Evolutionary conservation across 2,888 invertebrate genomes (phyloP).

Genomic region (Opisthograptis luteolata): DNA sequence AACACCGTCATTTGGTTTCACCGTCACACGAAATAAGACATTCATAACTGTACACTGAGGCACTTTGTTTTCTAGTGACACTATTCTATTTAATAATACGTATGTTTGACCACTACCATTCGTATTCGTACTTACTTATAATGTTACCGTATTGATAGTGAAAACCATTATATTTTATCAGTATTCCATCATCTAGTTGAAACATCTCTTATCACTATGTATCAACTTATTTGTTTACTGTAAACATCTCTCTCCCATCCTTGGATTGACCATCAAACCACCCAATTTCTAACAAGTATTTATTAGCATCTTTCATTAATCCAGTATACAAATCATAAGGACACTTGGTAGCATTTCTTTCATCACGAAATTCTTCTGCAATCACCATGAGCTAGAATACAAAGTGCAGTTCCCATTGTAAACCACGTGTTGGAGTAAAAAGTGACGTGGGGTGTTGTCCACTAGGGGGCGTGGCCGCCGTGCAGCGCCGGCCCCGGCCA

Average conservation of each 20-base stretch:
- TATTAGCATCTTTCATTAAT: background rate
- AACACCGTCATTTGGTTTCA: conserved; percentile 65
- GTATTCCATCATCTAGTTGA: too few species aligned
- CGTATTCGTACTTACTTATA: too few species aligned
- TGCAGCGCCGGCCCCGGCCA: conserved; percentile 72
- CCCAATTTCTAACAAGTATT: too few species aligned
- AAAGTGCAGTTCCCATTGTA: conserved; percentile 26
- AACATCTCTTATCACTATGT: too few species aligned
- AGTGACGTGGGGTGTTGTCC: conserved; percentile 64
- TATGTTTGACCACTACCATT: too few species aligned
- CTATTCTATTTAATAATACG: too few species aligned
- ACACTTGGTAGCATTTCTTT: background rate
- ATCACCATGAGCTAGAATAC: conserved; percentile 18
- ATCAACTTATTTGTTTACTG: too few species aligned
- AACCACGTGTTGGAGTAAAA: conserved; percentile 23
- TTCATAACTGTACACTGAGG: conserved; percentile 25
- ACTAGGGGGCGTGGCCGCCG: conserved; percentile 74
- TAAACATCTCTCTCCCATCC: too few species aligned
- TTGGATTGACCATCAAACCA: too few species aligned
- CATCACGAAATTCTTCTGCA: background rate
- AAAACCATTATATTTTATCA: too few species aligned
- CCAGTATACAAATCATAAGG: background rate
- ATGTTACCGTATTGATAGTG: too few species aligned
- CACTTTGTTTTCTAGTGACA: conserved; percentile 51
- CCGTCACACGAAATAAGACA: conserved; percentile 33